Evolutionary conservation across 2,113 vertebrate genomes (phyloP).

Genomic region (Callithrix jacchus): DNA sequence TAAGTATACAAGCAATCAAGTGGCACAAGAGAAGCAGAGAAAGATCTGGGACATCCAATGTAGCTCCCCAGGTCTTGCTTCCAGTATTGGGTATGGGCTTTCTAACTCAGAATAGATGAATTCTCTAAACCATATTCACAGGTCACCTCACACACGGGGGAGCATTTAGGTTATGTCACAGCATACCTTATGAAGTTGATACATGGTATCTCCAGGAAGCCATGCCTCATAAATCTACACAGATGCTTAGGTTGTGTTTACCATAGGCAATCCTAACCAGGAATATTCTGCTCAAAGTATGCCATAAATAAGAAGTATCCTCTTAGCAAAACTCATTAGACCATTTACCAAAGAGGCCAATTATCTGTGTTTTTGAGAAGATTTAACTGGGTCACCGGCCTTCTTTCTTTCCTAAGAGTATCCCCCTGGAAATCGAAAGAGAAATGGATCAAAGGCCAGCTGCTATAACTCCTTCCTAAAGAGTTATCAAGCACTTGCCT

Average conservation of each 20-base stretch:
- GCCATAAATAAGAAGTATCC: background rate
- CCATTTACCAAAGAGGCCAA: conserved; percentile 11
- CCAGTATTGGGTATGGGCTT: background rate
- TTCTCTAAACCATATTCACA: conserved; percentile 4
- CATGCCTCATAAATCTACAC: background rate
- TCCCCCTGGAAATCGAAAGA: background rate
- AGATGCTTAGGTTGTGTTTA: background rate
- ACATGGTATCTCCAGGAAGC: background rate
- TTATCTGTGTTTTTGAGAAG: background rate
- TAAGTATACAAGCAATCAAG: background rate
- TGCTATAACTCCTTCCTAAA: background rate
- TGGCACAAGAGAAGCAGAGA: background rate
- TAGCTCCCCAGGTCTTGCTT: background rate
- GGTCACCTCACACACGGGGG: background rate
- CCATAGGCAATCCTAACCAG: background rate
- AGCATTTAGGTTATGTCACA: background rate
- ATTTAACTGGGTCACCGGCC: background rate
- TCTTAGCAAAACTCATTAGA: background rate
- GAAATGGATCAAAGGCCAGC: conserved; percentile 20
- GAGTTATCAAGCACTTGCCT: background rate
- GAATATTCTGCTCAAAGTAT: background rate
- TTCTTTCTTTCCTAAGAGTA: background rate
- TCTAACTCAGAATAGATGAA: background rate
- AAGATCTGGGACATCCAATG: background rate
- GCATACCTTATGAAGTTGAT: background rate